Base-by-base conservation (phyloP, 1,140 invertebrate species). In the Artemia franciscana region DNA sequence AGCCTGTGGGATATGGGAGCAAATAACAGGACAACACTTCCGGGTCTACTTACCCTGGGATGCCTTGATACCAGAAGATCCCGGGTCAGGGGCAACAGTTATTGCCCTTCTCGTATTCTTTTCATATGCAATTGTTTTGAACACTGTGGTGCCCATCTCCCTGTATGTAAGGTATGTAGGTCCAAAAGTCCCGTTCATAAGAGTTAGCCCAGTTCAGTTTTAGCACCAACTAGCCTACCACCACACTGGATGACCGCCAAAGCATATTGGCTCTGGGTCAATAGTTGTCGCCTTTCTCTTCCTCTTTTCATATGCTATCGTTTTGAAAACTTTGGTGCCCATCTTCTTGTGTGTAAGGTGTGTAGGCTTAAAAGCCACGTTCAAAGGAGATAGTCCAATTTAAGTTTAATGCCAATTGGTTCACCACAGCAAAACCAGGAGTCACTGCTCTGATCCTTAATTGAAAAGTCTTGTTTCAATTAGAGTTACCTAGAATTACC, bases 61-160 rank as follows among this genome's bases (percentile, higher is more conserved):
- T 74, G 79, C 78, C 65, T 79, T 92, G 68, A 84, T 98, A 71
- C 88, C 89, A 51, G 81, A 78, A 64, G 80, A 87, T 70, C 71
- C 74, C 59, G 80, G 83, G 24, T 74, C 84, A 15, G 79, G 80
- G 51, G 85, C 91, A 51, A 85, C 91, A 60, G 85, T 95, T 60
- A 98, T 96, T 68, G 87, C 93, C 61, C 78, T 97, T 61, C 81
- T 99, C 27, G 88, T 96, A 27, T 98, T 98, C 79, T 97, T 98
- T 77, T 98, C 95, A 1, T 99, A 99, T 76, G 90, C 93, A 67
- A 99, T 99, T 72, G 90, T 98, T 65, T 81, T 99, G 68, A 99
- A 99, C 77, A 99, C 95, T 67, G 92, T 99, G 65, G 95, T 99
- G 77, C 96, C 95, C 75, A 99, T 99, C 73, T 98, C 94, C 65